These are phyloP conservation scores for Aldrovandia affinis DNA, from an alignment of 2,797 vertebrate species.

Conservation along the genomic window DNA sequence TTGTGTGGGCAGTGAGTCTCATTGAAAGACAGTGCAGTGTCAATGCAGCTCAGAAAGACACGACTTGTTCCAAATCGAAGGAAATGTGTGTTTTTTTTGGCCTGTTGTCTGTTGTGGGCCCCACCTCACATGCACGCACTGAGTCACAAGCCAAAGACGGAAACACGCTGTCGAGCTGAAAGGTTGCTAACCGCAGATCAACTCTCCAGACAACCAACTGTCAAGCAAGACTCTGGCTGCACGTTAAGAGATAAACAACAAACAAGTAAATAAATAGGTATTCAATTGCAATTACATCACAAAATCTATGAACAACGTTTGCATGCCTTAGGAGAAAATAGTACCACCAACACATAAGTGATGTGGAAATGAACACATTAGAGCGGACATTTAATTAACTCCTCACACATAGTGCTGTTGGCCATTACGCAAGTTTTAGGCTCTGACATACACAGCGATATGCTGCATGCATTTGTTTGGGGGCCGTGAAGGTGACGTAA, in stretches of 20 bases:
- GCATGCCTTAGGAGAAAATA: background rate
- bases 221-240: background rate
- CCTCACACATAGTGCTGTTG: background rate
- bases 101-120: background rate
- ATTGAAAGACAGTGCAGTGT: background rate
- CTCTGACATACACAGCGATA: background rate
- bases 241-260: background rate
- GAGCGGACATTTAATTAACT: background rate
- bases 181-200: background rate
- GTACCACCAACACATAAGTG: background rate
- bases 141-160: slow-evolving; percentile 5
- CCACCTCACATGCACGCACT: background rate
- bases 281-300: background rate
- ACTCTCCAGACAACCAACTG: background rate
- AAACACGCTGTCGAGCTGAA: background rate
- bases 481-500: background rate
- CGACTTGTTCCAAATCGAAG: background rate
- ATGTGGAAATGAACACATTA: background rate
- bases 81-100: background rate
- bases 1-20: background rate
- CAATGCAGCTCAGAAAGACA: background rate
- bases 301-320: background rate
- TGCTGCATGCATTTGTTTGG: background rate
- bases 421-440: background rate
- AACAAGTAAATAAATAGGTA: background rate